Base-by-base conservation (phyloP, 2,113 vertebrate species). In the Pelusios castaneus region DNA sequence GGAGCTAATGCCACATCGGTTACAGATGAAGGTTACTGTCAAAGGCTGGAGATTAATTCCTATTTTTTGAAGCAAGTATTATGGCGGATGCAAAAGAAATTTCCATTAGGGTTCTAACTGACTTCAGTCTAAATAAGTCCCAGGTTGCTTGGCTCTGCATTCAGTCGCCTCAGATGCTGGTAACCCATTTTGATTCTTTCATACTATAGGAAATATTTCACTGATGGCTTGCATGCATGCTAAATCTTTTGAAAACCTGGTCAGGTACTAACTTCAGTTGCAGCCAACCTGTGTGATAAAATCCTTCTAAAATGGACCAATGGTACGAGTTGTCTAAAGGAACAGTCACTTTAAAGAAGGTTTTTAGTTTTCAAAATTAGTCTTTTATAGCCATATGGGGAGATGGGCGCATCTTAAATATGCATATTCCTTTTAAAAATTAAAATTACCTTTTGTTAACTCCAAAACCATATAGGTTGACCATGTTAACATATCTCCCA, bases 61-160 rank as follows among this genome's bases (percentile, higher is more conserved):
- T 87, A 91, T 93, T 82, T 95, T 73, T 82, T 91, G 87, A 38
- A 38, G 89, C 55, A 87, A 92, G 51, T 38, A 49, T 88, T 91
- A 78, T 5, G 25, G 47, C 55, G 88, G 88, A 38, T 52, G 56
- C n/a, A 81, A 95, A 85, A 89, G n/a, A 75, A 16, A 88, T 93
- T 34, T 34, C 70, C 93, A 91, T 92, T 84, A 84, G 63, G 80
- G 16, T 82, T 6, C 79, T n/a, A 85, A 54, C 67, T 80, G 1
- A 43, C 75, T 92, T 89, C 52, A 75, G 75, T 78, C 54, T 93
- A 31, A 67, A 89, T 81, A 31, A 86, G 82, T 38, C 34, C 34
- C 51, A 17, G 2, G 77, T 93, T 82, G 77, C 87, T 56, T 34
- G 67, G 45, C 25, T 43, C 54, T 78, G 41, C 45, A 29, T 84